Percentiles rank a stretch among this genome's conserved stretches.
phyloP scores from a whole-genome alignment of 2,888 invertebrate genomes.

The Chymomyza fuscimana region DNA sequence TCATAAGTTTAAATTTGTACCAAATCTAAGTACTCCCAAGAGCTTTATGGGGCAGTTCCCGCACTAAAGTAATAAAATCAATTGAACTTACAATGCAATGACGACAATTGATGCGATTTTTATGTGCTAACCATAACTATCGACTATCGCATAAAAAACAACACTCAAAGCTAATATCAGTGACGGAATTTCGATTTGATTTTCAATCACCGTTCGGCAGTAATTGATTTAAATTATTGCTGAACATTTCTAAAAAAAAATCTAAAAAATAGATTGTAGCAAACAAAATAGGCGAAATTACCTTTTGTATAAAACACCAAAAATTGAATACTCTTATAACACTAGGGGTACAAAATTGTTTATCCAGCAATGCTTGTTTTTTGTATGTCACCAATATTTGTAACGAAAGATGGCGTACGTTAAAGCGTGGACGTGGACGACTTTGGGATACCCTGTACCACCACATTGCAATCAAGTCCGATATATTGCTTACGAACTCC shows the following conservation, averaged over 20 bases:
- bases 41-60: neutral
- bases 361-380: too few relatives aligned
- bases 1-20: conserved; percentile 8
- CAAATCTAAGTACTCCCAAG: neutral
- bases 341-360: too few relatives aligned
- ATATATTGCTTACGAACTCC: too few relatives aligned
- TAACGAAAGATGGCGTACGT: too few relatives aligned
- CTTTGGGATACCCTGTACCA: too few relatives aligned
- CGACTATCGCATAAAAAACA: neutral
- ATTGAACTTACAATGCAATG: neutral
- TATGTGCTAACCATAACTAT: conserved; percentile 15
- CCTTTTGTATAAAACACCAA: neutral
- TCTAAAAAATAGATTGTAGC: neutral
- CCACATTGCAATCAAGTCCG: too few relatives aligned
- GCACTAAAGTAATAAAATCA: conserved; percentile 4
- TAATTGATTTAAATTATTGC: conserved; percentile 40
- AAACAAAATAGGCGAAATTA: neutral
- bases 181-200: neutral
- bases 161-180: neutral
- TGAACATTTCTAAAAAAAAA: conserved; percentile 14
- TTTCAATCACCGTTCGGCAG: conserved; percentile 7
- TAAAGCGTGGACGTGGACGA: too few relatives aligned
- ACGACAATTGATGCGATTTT: conserved; percentile 35
- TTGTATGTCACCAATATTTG: too few relatives aligned
- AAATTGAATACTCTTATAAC: too few relatives aligned